These are phyloP conservation scores for Synergus umbraculus DNA, from an alignment of 2,888 invertebrate genomes.

Conservation along the genomic window DNA sequence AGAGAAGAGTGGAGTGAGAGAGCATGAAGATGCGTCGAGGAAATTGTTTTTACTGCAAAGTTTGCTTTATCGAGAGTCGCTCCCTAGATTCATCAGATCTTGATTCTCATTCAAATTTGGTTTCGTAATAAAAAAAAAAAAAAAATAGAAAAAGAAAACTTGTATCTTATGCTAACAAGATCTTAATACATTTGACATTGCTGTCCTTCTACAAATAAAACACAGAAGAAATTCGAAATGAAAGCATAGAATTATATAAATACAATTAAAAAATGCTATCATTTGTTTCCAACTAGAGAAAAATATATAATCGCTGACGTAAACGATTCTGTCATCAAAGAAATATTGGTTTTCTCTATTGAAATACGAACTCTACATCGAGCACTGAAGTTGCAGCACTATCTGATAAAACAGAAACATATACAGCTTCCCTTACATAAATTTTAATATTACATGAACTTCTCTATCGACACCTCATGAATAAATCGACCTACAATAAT, in stretches of 20 bases:
- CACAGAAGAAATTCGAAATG: not conserved
- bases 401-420: constrained; percentile 24
- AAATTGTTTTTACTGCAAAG: constrained; percentile 56
- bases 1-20: constrained; percentile 43
- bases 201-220: not conserved
- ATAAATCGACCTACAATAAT: constrained; percentile 27
- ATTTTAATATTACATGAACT: constrained; percentile 34
- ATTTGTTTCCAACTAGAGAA: not conserved
- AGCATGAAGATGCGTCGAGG: constrained; percentile 46
- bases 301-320: not conserved
- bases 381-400: not conserved
- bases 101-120: constrained; percentile 10
- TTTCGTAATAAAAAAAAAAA: not conserved
- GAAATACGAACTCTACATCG: not conserved
- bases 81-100: constrained; percentile 12
- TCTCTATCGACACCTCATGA: constrained; percentile 33
- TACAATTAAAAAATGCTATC: not conserved
- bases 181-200: not conserved
- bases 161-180: not conserved
- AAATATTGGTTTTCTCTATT: constrained; percentile 32
- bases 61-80: constrained; percentile 52
- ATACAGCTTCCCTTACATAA: constrained; percentile 18
- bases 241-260: not conserved
- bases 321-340: constrained; percentile 14
- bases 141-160: not conserved